Percentiles rank a stretch among this genome's conserved stretches.
Evolutionary conservation across 2,113 vertebrate species (phyloP).

Genomic region (Dryoscopus gambensis): DNA sequence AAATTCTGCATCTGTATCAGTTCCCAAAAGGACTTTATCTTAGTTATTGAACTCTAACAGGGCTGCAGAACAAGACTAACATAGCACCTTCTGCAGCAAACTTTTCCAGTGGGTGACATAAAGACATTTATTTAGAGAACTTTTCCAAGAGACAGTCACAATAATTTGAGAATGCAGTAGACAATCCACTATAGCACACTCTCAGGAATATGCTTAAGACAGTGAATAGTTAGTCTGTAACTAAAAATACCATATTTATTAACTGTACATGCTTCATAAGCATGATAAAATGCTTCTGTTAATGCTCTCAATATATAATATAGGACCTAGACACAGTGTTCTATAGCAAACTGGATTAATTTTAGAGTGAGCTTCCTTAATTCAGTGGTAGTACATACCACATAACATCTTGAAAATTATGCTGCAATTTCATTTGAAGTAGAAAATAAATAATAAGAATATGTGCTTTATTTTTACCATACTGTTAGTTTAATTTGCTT

Average conservation of each 20-base stretch:
- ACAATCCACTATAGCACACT: not conserved
- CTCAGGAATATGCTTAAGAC: not conserved
- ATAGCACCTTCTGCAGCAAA: not conserved
- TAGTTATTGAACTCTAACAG: not conserved
- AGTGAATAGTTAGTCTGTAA: not conserved
- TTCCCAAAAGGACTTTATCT: not conserved
- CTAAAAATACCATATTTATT: constrained; percentile 13
- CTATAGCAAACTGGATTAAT: not conserved
- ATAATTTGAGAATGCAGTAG: not conserved
- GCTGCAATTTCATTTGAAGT: not conserved
- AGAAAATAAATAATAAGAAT: not conserved
- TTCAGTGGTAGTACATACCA: not conserved
- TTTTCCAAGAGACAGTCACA: not conserved
- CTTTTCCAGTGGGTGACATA: not conserved
- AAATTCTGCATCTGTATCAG: not conserved
- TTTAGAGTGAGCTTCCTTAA: not conserved
- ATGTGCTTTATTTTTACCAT: not conserved
- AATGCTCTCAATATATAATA: not conserved
- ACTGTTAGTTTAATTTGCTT: not conserved
- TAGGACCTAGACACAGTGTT: not conserved
- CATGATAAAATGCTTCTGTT: not conserved
- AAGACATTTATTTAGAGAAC: not conserved
- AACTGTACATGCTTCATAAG: not conserved
- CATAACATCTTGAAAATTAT: not conserved
- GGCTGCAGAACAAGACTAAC: not conserved